A percentile compares a stretch with the other conserved stretches of the same genome.
phyloP scores from a whole-genome alignment of 2,113 vertebrate species.

The Campylomormyrus numenius region DNA sequence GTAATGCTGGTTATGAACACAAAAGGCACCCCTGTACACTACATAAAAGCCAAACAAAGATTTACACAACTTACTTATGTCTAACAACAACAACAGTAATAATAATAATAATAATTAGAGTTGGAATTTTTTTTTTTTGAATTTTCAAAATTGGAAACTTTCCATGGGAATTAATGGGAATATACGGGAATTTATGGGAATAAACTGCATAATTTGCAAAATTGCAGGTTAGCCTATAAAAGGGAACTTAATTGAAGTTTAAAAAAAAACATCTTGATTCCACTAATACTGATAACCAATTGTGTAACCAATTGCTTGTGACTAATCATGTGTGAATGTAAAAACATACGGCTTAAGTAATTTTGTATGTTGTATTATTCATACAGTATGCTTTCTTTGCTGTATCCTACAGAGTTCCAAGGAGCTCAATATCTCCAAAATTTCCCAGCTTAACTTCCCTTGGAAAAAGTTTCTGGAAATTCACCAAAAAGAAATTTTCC shows the following conservation, averaged over 20 bases:
- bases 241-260: neutral
- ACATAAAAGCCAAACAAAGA: neutral
- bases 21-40: neutral
- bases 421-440: neutral
- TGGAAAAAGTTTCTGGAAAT: no score
- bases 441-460: neutral
- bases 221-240: neutral
- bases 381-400: neutral
- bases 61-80: neutral
- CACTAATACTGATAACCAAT: neutral
- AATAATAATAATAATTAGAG: no score
- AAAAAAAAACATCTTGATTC: neutral
- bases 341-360: neutral
- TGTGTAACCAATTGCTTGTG: neutral
- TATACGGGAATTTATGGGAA: neutral
- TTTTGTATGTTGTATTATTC: neutral
- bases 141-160: neutral
- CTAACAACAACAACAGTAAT: neutral
- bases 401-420: neutral
- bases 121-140: neutral
- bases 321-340: neutral
- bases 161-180: neutral
- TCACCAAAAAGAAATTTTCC: no score
- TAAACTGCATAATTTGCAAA: neutral
- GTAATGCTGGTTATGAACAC: neutral